A percentile compares a stretch with the other conserved stretches of the same genome.
These are phyloP conservation scores for Myotis yumanensis DNA, from an alignment of 2,113 vertebrate genomes.

Conservation along the genomic window DNA sequence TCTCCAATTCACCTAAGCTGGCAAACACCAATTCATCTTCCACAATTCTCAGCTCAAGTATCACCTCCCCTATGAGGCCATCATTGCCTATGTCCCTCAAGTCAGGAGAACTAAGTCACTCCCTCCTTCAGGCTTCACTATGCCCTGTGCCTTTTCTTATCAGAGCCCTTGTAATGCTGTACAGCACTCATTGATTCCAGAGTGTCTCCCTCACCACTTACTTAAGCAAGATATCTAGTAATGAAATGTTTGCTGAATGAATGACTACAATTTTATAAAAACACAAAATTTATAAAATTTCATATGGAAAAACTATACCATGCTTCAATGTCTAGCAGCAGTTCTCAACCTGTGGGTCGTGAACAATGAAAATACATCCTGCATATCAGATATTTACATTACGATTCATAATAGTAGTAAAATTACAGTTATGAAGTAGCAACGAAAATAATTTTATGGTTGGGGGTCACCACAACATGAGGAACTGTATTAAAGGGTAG, in stretches of 20 bases:
- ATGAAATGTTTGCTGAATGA: background rate
- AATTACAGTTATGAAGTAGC: too few relatives aligned
- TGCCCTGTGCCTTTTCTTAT: background rate
- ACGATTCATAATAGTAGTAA: too few relatives aligned
- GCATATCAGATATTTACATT: too few relatives aligned
- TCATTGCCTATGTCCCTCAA: background rate
- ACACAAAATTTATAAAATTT: conserved; percentile 14
- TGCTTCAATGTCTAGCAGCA: background rate
- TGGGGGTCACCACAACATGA: too few relatives aligned
- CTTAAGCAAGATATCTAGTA: background rate
- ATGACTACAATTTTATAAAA: background rate
- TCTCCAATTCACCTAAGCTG: background rate
- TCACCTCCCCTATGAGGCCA: background rate
- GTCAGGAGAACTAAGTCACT: background rate
- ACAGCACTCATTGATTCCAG: background rate
- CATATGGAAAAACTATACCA: background rate
- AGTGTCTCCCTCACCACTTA: background rate
- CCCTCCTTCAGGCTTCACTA: background rate
- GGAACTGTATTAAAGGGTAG: too few relatives aligned
- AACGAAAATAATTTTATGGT: too few relatives aligned
- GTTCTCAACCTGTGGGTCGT: too few relatives aligned
- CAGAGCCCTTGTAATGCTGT: background rate
- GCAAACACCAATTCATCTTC: background rate
- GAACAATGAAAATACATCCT: too few relatives aligned
- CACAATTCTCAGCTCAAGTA: background rate